Evolutionary conservation across 2,113 vertebrate genomes (phyloP).

Genomic region (Nestor notabilis): DNA sequence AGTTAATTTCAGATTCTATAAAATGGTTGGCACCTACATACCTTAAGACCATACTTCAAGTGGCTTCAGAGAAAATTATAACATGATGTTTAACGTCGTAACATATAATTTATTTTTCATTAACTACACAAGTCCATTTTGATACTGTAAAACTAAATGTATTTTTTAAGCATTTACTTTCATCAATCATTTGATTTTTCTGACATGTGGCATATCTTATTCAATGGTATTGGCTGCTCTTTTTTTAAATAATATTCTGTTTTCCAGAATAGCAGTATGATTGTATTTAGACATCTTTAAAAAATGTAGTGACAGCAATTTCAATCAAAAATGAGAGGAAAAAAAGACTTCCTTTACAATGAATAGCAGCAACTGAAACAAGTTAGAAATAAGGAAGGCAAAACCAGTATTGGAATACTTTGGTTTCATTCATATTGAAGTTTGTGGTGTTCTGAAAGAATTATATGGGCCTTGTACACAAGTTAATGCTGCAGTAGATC

Average conservation of each 20-base stretch:
- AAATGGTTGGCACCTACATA: background rate
- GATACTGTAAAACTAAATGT: background rate
- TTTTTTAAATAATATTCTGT: slow-evolving; percentile 40
- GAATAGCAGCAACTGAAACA: slow-evolving; percentile 58
- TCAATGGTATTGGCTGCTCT: slow-evolving; percentile 17
- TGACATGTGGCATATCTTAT: background rate
- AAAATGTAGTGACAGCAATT: slow-evolving; percentile 51
- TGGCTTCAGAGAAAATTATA: background rate
- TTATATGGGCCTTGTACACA: background rate
- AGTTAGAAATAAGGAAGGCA: slow-evolving; percentile 52
- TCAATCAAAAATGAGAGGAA: slow-evolving; percentile 45
- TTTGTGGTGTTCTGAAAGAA: background rate
- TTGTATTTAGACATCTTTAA: slow-evolving; percentile 38
- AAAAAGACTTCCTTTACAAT: background rate
- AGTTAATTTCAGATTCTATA: background rate
- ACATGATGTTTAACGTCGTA: background rate
- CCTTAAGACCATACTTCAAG: background rate
- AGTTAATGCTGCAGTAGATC: slow-evolving; percentile 68
- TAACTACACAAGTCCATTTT: background rate
- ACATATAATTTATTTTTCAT: slow-evolving; percentile 16
- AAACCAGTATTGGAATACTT: slow-evolving; percentile 44
- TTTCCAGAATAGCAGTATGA: slow-evolving; percentile 28
- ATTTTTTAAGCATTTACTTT: background rate
- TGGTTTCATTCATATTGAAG: slow-evolving; percentile 25
- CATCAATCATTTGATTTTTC: slow-evolving; percentile 4